Conservation (phyloP, 2,113 vertebrate species). For the Notothenia coriiceps region DNA sequence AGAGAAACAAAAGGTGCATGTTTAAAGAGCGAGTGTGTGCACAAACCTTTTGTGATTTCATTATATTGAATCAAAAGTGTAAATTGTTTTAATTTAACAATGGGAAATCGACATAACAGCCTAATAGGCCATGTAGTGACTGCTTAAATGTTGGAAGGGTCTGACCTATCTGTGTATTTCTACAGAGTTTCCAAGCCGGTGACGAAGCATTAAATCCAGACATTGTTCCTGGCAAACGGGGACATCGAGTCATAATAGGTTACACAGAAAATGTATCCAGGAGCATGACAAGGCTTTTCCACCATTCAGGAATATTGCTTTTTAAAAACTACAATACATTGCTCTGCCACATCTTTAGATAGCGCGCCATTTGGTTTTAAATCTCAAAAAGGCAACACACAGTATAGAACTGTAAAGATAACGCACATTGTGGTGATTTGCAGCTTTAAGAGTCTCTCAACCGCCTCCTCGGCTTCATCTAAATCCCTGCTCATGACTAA, state of each 20-base stretch:
- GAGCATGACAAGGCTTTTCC: slow-evolving; percentile 53
- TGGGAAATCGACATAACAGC: neutral
- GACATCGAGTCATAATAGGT: slow-evolving; percentile 51
- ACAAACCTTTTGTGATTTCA: neutral
- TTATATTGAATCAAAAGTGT: neutral
- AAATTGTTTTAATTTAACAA: neutral
- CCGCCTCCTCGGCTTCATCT: slow-evolving; percentile 32
- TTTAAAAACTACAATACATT: slow-evolving; percentile 29
- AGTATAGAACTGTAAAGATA: neutral
- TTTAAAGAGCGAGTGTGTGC: neutral
- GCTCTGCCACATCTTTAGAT: neutral
- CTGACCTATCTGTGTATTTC: neutral
- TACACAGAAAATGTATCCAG: slow-evolving; percentile 34
- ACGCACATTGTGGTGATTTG: slow-evolving; percentile 12
- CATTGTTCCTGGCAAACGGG: slow-evolving; percentile 20
- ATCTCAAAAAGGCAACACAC: slow-evolving; percentile 4
- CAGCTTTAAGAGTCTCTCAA: slow-evolving; percentile 41
- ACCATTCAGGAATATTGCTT: slow-evolving; percentile 25
- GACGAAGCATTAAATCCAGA: slow-evolving; percentile 38
- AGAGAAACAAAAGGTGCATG: neutral
- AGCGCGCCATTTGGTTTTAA: neutral
- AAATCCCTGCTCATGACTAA: slow-evolving; percentile 43
- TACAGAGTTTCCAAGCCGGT: neutral
- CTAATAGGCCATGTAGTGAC: neutral
- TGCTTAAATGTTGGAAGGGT: neutral